Base-by-base conservation (phyloP, 2,113 vertebrate genomes). In the Beaufortia kweichowensis region DNA sequence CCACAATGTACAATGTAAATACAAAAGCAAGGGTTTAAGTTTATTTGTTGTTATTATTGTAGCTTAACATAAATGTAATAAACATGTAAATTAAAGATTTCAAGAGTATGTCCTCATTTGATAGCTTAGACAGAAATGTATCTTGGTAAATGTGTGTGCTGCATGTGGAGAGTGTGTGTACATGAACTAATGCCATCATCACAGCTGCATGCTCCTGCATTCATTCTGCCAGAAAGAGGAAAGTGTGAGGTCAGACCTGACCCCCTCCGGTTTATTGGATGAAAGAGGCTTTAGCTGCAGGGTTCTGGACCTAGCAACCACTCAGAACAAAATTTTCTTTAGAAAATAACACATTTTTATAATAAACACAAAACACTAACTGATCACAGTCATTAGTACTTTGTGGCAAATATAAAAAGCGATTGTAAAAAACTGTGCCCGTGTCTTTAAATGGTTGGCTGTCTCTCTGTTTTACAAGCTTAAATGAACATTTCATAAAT, bases 381-480 rank as follows among this genome's bases (percentile, higher is more conserved):
- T 14, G 41, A 15, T 24, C 8, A 4, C n/a, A 41, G 23, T 67
- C 24, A 48, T 66, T 28, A 19, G 39, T 28, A 39, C 39, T 39
- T 4, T 15, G 7, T 46, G 14, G 14, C 15, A 46, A 46, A 35
- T 21, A 1, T 31, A 63, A n/a, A 33, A 39, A 23, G 4, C 1
- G 6, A 3, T 24, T 46, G 41, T 19, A 66, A 46, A 67, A 71
- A 79, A 39, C 72, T 75, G 75, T 68, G n/a, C n/a, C n/a, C n/a
- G n/a, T 7, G 76, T 79, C 79, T 84, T 81, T 79, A 79, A 82
- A 68, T 75, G 82, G 39, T 63, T 23, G 15, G 35, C 9, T 39
- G 35, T 39, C 83, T 84, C 80, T 67, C 71, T 62, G 69, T 76
- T 82, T 74, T 73, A 56, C 35, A 57, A 60, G 23, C 39, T 56